Conservation (phyloP, 2,113 vertebrate species). For the Dromaius novaehollandiae region DNA sequence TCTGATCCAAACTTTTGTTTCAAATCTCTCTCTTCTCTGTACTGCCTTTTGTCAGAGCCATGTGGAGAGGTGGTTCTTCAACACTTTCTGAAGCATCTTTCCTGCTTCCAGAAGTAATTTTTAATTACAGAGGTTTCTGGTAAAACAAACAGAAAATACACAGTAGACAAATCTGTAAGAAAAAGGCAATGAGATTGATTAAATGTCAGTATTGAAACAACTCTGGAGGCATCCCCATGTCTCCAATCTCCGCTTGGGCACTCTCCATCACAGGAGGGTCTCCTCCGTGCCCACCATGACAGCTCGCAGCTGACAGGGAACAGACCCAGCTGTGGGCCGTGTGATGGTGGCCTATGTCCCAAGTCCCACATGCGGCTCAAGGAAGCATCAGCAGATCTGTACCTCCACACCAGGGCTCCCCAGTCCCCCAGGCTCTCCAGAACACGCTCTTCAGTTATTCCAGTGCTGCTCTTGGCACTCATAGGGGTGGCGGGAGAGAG, state of each 20-base stretch:
- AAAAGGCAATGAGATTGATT: not conserved
- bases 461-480: not conserved
- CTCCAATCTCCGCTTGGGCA: not conserved
- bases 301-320: fast-evolving
- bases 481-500: fast-evolving
- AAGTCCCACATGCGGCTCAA: not conserved
- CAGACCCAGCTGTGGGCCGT: not conserved
- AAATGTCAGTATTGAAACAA: not conserved
- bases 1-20: slow-evolving; percentile 30
- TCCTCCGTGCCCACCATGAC: not conserved
- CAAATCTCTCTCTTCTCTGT: not conserved
- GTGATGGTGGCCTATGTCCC: not conserved
- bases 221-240: fast-evolving
- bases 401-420: not conserved
- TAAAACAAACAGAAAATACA: not conserved
- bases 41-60: not conserved
- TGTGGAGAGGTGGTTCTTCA: not conserved
- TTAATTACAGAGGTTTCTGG: not conserved
- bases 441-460: not conserved
- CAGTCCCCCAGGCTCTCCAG: too few relatives aligned
- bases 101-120: not conserved
- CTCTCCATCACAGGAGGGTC: not conserved
- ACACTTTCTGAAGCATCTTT: not conserved
- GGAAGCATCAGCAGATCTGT: not conserved
- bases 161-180: not conserved